Evolutionary conservation across 2,888 invertebrate genomes (phyloP).

Genomic region (Chalcosyrphus nemorum): DNA sequence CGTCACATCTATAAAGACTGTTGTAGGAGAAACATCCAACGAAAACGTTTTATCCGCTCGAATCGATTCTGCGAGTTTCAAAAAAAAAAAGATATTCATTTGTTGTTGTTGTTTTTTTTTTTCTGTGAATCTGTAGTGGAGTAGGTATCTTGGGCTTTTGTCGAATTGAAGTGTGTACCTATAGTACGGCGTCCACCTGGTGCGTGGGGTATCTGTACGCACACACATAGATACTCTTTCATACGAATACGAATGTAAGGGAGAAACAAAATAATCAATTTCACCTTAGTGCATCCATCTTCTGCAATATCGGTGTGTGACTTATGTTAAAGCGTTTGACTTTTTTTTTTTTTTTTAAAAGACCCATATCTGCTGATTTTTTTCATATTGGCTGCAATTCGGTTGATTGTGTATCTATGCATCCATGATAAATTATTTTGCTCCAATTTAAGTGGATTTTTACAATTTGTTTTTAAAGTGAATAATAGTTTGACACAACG

Average conservation of each 20-base stretch:
- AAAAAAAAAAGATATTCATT: conserved; percentile 16
- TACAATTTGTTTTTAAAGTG: background rate
- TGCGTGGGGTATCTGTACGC: conserved; percentile 28
- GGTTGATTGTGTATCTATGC: conserved; percentile 13
- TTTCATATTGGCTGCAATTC: background rate
- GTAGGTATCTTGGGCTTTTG: background rate
- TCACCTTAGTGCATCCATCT: conserved; percentile 54
- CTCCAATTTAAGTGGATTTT: conserved; percentile 2
- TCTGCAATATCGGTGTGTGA: conserved; percentile 43
- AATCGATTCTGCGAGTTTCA: conserved; percentile 60
- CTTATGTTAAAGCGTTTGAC: conserved; percentile 23
- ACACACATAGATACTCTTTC: background rate
- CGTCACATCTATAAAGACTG: conserved; percentile 62
- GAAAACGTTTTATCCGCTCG: conserved; percentile 49
- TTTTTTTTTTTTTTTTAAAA: background rate
- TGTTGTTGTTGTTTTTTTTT: background rate
- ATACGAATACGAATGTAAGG: conserved; percentile 2
- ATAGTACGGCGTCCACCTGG: conserved; percentile 27
- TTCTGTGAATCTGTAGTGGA: background rate
- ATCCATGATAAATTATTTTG: conserved; percentile 3
- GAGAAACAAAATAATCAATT: conserved; percentile 48
- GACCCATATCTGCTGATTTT: background rate
- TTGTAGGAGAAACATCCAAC: conserved; percentile 66
- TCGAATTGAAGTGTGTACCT: conserved; percentile 4
- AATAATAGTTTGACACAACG: background rate